These are phyloP conservation scores for Isaurus tuberculatus DNA, from an alignment of 92 coral and sea anemone species.

Conservation along the genomic window DNA sequence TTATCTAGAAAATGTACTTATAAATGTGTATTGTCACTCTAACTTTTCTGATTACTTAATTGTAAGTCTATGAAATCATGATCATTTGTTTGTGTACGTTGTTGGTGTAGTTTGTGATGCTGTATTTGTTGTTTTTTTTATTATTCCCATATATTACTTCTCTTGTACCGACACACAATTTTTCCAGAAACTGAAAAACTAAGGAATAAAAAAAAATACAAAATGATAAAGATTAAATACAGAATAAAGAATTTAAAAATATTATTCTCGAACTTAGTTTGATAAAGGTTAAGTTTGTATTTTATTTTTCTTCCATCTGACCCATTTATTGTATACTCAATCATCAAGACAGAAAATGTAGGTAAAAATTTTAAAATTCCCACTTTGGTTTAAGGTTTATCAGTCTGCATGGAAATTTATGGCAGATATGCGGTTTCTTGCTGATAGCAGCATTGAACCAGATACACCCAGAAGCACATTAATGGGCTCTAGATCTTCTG, in stretches of 20 bases:
- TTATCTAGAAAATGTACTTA: too few species aligned
- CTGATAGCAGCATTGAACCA: slow-evolving; percentile 38
- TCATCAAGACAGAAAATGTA: neutral
- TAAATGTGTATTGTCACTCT: neutral
- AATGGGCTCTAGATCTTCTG: slow-evolving; percentile 19
- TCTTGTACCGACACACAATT: too few species aligned
- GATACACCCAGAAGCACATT: slow-evolving; percentile 41
- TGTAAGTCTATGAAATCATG: neutral
- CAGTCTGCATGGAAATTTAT: slow-evolving; percentile 49
- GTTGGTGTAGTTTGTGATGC: too few species aligned
- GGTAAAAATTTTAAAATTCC: neutral
- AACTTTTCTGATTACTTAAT: neutral
- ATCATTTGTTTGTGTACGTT: too few species aligned
- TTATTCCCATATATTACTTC: too few species aligned
- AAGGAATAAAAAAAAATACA: neutral
- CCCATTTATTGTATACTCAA: neutral
- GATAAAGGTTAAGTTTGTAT: neutral
- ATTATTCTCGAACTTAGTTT: slow-evolving; percentile 1
- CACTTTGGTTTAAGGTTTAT: slow-evolving; percentile 33
- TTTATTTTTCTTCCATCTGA: neutral
- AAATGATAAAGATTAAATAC: neutral
- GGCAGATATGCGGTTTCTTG: slow-evolving; percentile 52
- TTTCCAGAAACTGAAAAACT: neutral
- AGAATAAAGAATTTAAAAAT: neutral
- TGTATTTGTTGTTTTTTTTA: too few species aligned